A percentile compares a stretch with the other conserved stretches of the same genome.
Evolutionary conservation across 1,140 invertebrate genomes (phyloP).

Genomic region (Caenorhabditis remanei): DNA sequence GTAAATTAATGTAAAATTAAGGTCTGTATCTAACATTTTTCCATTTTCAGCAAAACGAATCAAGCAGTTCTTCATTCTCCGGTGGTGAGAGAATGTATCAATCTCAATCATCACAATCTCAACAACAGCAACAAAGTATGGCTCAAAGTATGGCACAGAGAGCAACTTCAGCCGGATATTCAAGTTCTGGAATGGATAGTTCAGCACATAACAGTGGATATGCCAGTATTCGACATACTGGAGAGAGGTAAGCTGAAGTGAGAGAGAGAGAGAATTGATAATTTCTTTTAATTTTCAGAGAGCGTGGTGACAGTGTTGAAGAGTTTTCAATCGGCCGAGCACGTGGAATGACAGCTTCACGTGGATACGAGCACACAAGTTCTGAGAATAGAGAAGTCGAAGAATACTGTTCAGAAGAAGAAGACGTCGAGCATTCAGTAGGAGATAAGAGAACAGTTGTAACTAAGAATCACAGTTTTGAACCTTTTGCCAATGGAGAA

Average conservation of each 20-base stretch:
- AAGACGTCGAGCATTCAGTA: conserved; percentile 70
- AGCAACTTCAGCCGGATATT: conserved; percentile 34
- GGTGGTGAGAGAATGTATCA: conserved; percentile 27
- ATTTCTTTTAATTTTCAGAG: conserved; percentile 61
- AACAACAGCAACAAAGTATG: conserved; percentile 44
- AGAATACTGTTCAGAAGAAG: conserved; percentile 67
- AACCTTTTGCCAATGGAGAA: conserved; percentile 59
- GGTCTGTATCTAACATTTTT: too few relatives aligned
- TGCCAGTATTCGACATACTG: conserved; percentile 44
- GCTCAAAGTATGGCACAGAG: conserved; percentile 16
- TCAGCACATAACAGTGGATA: conserved; percentile 45
- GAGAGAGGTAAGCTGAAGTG: conserved; percentile 3
- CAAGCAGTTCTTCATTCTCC: conserved; percentile 49
- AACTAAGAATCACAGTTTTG: conserved; percentile 67
- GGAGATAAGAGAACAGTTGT: conserved; percentile 70
- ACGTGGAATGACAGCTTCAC: conserved; percentile 55
- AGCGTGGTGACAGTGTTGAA: conserved; percentile 77
- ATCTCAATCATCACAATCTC: conserved; percentile 1
- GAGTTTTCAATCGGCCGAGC: conserved; percentile 75
- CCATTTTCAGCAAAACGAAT: too few relatives aligned
- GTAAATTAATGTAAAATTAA: conserved; percentile 21
- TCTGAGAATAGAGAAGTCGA: conserved; percentile 61
- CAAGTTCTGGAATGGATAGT: conserved; percentile 25
- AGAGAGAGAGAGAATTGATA: neutral
- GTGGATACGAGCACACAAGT: conserved; percentile 43